A percentile compares a stretch with the other conserved stretches of the same genome.
Evolutionary conservation across 1,140 invertebrate genomes (phyloP).

Genomic region (Bombus sibiricus): DNA sequence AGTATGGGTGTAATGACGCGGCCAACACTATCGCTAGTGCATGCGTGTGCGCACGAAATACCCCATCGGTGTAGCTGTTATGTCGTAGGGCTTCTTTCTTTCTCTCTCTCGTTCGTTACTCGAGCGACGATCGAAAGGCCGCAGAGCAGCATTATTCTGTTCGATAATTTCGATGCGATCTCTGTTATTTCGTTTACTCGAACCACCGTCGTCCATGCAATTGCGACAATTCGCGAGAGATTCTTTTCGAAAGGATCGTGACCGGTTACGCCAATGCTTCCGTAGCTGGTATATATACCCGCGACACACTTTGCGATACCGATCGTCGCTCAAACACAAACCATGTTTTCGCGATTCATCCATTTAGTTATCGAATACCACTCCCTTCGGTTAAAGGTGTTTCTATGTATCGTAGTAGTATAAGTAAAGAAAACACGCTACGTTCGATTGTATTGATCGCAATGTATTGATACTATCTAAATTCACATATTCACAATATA

Average conservation of each 20-base stretch:
- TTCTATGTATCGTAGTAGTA: background rate
- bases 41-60: background rate
- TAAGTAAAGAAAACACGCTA: constrained; percentile 17
- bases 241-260: background rate
- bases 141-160: background rate
- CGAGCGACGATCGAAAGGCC: background rate
- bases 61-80: background rate
- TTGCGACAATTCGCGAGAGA: no score
- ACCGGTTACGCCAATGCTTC: background rate
- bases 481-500: constrained; percentile 67
- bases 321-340: constrained; percentile 12
- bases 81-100: constrained; percentile 9
- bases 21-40: background rate
- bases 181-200: background rate
- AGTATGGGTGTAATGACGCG: background rate
- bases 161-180: background rate
- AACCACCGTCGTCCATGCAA: background rate
- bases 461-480: constrained; percentile 56
- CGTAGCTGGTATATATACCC: no score
- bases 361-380: background rate
- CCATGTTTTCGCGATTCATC: background rate
- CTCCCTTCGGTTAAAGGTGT: background rate
- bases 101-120: background rate
- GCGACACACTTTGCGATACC: constrained; percentile 8
- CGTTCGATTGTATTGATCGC: constrained; percentile 45